Evolutionary conservation across 1,140 invertebrate genomes (phyloP).

Genomic region (Leptonema lineaticorne): DNA sequence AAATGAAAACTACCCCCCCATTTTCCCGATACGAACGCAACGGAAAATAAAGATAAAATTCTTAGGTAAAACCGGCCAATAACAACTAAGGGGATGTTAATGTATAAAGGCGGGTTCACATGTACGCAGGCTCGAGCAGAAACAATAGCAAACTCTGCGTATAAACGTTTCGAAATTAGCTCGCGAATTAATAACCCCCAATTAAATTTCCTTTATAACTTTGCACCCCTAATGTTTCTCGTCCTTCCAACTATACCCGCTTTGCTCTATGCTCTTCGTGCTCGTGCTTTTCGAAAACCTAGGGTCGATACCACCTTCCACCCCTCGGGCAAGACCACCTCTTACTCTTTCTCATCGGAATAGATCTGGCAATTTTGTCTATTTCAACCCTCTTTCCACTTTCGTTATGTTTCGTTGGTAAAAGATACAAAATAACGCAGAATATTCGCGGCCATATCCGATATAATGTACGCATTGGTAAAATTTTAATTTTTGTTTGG

Average conservation of each 20-base stretch:
- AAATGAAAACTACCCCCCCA: background rate
- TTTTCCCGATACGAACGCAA: background rate
- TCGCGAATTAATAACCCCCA: slow-evolving; percentile 40
- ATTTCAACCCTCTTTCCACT: too few species aligned
- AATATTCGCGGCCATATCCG: too few species aligned
- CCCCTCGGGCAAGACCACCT: background rate
- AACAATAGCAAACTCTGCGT: slow-evolving; percentile 32
- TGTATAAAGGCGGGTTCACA: too few species aligned
- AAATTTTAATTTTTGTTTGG: too few species aligned
- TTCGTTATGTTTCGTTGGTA: too few species aligned
- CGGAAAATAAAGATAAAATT: background rate
- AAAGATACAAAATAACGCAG: too few species aligned
- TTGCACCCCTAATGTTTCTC: slow-evolving; percentile 29
- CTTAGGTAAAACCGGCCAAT: background rate
- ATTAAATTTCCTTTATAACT: slow-evolving; percentile 40
- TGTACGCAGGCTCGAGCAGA: background rate
- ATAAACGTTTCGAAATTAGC: slow-evolving; percentile 39
- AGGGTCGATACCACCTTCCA: slow-evolving; percentile 19
- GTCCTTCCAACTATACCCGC: slow-evolving; percentile 15
- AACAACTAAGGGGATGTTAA: background rate
- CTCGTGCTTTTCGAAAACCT: background rate
- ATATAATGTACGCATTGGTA: too few species aligned
- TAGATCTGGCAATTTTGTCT: slow-evolving; percentile 19
- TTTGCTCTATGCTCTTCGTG: background rate
- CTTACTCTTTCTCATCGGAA: slow-evolving; percentile 19